Evolutionary conservation across 2,113 vertebrate species (phyloP).

Genomic region (Thomomys bottae): DNA sequence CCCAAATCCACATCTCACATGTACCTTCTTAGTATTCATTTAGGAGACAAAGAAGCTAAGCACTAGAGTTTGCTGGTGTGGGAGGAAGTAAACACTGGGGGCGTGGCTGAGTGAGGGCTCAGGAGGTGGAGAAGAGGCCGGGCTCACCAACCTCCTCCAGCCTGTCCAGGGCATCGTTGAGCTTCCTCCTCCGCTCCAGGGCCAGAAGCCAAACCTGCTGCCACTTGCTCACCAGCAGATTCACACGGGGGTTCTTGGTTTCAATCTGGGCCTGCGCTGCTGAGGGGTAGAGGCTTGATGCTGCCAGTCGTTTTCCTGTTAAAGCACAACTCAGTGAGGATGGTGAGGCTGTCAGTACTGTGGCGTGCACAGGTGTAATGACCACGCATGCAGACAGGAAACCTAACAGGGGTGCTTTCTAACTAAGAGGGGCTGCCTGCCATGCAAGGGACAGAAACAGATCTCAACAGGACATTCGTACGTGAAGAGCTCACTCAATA

Average conservation of each 20-base stretch:
- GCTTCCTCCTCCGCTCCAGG: slow-evolving; percentile 94
- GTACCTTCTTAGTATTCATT: neutral
- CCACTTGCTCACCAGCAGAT: slow-evolving; percentile 98
- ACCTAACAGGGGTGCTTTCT: too few relatives aligned
- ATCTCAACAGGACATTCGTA: neutral
- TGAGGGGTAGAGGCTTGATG: slow-evolving; percentile 91
- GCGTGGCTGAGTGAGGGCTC: too few relatives aligned
- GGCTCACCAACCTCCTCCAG: slow-evolving; percentile 93
- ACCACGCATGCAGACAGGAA: neutral
- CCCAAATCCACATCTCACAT: neutral
- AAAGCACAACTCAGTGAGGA: slow-evolving; percentile 68
- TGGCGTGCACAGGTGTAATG: slow-evolving; percentile 18
- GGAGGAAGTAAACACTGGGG: neutral
- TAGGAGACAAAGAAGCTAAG: neutral
- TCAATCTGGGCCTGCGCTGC: slow-evolving; percentile 93
- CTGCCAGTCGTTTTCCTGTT: slow-evolving; percentile 95
- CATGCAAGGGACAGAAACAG: neutral
- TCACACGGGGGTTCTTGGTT: slow-evolving; percentile 96
- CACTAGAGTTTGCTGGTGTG: neutral
- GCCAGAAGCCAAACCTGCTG: slow-evolving; percentile 99
- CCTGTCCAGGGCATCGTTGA: slow-evolving; percentile 97
- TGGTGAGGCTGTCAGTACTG: neutral
- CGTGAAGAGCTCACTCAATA: neutral
- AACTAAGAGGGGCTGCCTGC: too few relatives aligned
- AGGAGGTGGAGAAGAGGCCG: too few relatives aligned